These are phyloP conservation scores for Caenorhabditis drosophilae DNA, from an alignment of 2,888 invertebrate species.

Conservation along the genomic window DNA sequence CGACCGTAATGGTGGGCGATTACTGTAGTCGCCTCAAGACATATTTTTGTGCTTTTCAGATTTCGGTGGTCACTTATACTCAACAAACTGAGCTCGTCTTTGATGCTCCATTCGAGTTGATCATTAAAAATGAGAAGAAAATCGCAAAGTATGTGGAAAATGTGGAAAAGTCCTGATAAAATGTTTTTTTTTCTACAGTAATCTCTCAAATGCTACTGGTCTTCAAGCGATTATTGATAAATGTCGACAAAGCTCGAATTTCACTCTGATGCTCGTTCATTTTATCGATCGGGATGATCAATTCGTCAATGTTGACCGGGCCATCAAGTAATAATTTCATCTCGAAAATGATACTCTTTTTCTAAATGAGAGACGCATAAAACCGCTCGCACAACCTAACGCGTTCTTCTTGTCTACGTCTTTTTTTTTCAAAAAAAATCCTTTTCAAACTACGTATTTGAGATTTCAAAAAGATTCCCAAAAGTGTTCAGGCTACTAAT, in stretches of 20 bases:
- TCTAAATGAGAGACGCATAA: not conserved
- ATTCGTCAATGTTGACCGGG: slow-evolving; percentile 45
- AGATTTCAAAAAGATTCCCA: not conserved
- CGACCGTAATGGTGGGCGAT: slow-evolving; percentile 32
- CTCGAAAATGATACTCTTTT: not conserved
- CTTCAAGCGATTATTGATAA: slow-evolving; percentile 45
- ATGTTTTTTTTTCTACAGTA: no score
- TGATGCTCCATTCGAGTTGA: slow-evolving; percentile 50
- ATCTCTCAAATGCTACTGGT: slow-evolving; percentile 42
- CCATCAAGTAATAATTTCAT: slow-evolving; percentile 23
- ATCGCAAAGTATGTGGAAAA: slow-evolving; percentile 47
- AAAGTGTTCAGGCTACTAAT: slow-evolving; percentile 23
- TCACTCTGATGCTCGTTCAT: slow-evolving; percentile 50
- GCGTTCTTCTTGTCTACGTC: no score
- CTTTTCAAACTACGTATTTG: not conserved
- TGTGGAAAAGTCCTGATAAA: no score
- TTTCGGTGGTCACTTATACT: slow-evolving; percentile 47
- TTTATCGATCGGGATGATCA: slow-evolving; percentile 38
- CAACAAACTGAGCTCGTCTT: slow-evolving; percentile 51
- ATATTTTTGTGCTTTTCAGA: slow-evolving; percentile 14
- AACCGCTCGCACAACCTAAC: no score
- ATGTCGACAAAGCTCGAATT: slow-evolving; percentile 50
- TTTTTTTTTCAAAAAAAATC: not conserved
- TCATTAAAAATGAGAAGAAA: slow-evolving; percentile 47
- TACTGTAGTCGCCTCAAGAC: not conserved